Conservation (phyloP, 2,888 invertebrate species). For the Epinotia bilunana region DNA sequence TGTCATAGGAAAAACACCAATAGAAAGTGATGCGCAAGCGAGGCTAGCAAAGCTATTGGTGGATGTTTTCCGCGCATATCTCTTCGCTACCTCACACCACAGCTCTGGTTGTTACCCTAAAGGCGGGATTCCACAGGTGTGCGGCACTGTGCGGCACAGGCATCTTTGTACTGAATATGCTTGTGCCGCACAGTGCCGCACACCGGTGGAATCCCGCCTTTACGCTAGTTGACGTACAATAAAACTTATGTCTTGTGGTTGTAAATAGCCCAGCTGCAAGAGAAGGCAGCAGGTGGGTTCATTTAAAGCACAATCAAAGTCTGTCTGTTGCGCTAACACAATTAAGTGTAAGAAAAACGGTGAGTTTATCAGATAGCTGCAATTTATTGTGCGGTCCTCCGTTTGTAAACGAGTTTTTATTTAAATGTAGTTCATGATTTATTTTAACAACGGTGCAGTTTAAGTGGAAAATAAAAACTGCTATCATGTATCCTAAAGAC, state of each 20-base stretch:
- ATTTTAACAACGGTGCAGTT: background rate
- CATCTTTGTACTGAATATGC: no score
- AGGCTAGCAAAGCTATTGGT: no score
- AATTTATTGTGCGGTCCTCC: constrained; percentile 18
- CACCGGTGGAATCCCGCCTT: no score
- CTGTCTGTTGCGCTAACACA: constrained; percentile 30
- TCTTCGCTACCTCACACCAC: no score
- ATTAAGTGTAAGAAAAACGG: constrained; percentile 35
- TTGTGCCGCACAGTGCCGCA: no score
- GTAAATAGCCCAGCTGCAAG: background rate
- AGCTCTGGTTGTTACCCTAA: no score
- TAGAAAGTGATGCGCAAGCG: no score
- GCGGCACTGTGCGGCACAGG: no score
- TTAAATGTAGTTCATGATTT: constrained; percentile 9
- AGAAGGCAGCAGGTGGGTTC: constrained; percentile 32
- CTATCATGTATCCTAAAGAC: background rate
- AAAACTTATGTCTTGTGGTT: background rate
- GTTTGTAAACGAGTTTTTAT: constrained; percentile 8
- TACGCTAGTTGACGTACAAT: background rate
- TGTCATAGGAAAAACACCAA: no score
- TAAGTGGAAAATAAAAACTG: background rate
- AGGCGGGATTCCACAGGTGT: no score
- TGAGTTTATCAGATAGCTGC: constrained; percentile 11
- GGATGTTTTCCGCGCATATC: no score
- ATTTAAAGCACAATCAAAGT: constrained; percentile 27